Evolutionary conservation across 2,888 invertebrate genomes (phyloP), one percentile per base, ranked within the genome.

Genomic region (Serrognathus titanus): DNA sequence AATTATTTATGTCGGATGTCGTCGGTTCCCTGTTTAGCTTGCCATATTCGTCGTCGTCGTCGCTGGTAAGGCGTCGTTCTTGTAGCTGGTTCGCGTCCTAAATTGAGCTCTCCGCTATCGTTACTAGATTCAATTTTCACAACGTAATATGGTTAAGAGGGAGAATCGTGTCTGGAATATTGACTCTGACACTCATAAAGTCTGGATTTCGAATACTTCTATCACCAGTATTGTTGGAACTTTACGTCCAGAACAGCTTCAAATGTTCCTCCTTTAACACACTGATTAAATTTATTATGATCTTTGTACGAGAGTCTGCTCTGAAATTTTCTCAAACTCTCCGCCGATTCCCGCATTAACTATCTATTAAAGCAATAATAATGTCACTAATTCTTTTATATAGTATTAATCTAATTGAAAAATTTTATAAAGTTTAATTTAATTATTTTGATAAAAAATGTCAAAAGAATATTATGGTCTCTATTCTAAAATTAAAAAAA

Each of bases 101-200:
- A 71, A 72, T 71, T 70, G 69, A 71, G 68, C 68, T 67, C 68
- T 65, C 63, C 69, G 69, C 71, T 71, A 72, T 72, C 71, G 71
- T 70, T 71, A 67, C 70, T 68, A 71, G 72, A 75, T 75, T 75
- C 75, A 75, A 75, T 75, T 75, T 74, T 74, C 74, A 69, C 74
- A 67, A 69, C 72, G 73, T 75, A 75, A 75, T 73, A 74, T 67
- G 70, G 75, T 75, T 75, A 75, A 71, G 72, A 72, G 72, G 68
- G 69, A 69, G 73, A 70, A 71, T 74, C 75, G 75, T 75, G 75
- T 71, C 72, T 68, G 66, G 75, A 74, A 75, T 75, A 75, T 74
- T 69, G 73, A 74, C 72, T 69, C 70, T 71, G 68, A 68, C 66
- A 69, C 68, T 69, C 71, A 71, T 73, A 72, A 71, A 71, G 69